phyloP scores from a whole-genome alignment of 2,797 vertebrate genomes.

The Knipowitschia caucasica region DNA sequence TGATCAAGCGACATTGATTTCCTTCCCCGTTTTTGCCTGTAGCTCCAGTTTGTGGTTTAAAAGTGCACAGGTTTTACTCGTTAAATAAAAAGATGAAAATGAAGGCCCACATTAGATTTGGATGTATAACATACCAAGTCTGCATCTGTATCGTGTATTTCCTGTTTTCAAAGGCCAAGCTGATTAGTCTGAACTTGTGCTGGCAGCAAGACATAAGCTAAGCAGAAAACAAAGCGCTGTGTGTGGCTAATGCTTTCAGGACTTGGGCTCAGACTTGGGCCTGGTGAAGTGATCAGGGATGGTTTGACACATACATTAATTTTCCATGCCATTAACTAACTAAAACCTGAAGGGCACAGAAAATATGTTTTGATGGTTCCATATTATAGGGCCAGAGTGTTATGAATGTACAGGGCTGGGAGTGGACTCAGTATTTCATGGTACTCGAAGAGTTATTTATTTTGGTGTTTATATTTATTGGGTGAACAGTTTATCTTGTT shows the following conservation, averaged over 20 bases:
- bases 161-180: slow-evolving; percentile 37
- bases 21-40: slow-evolving; percentile 42
- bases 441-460: too few relatives aligned
- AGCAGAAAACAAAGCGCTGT: slow-evolving; percentile 6
- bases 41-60: too few relatives aligned
- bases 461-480: too few relatives aligned
- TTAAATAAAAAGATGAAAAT: not conserved
- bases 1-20: slow-evolving; percentile 25
- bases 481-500: too few relatives aligned
- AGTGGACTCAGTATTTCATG: too few relatives aligned
- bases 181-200: slow-evolving; percentile 30
- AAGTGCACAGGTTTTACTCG: not conserved
- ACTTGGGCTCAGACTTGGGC: too few relatives aligned
- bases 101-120: slow-evolving; percentile 5
- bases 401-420: too few relatives aligned
- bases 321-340: not conserved
- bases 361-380: too few relatives aligned
- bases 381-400: not conserved
- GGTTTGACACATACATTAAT: not conserved
- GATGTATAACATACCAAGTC: slow-evolving; percentile 7
- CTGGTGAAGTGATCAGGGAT: not conserved
- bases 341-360: not conserved
- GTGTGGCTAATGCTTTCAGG: not conserved
- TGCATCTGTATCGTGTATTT: slow-evolving; percentile 20
- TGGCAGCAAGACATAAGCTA: slow-evolving; percentile 1